Base-by-base conservation (phyloP, 2,888 invertebrate species). In the Acronicta psi region DNA sequence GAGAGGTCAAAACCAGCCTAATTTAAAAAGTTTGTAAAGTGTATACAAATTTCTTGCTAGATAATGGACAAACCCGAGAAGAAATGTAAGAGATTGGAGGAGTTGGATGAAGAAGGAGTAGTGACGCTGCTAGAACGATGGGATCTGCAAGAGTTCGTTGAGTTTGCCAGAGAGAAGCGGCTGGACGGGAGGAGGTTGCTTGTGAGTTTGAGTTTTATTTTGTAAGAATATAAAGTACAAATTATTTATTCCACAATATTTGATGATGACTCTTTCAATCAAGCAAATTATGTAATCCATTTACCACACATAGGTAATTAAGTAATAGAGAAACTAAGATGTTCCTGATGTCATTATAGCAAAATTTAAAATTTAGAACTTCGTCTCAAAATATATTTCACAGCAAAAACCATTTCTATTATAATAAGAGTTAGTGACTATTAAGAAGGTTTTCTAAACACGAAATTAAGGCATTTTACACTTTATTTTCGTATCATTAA, bases 151-250 rank as follows among this genome's bases (percentile, higher is more conserved):
- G 91, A 92, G 59, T 93, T 89, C 36, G 73, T 76, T 10, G 87
- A 85, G 2, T 90, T 91, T 17, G 84, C 84, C 2, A 75, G 64
- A 18, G 88, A 87, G 47, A 91, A 83, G 55, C 51, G 81, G 0
- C 63, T 93, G 11, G 86, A 92, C 60, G 93, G 93, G 14, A 79
- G 80, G 43, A 88, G 83, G 59, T 65, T 93, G 52, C 49, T 87
- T 80, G 93, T 93, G 49, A 88, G 88, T 74, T 7, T 29, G 11
- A 5, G 11, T 13, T 40, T 20, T 43, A 16, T 14, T 8, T 23
- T 1, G n/a, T n/a, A 41, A 1, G 9, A 2, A 23, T n/a, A 13
- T 20, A 20, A 20, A 17, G 41, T 5, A 0, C 0, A 17, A 2
- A 17, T 38, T 17, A 3, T 0, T 1, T 9, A 3, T 0, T 1